A percentile compares a stretch with the other conserved stretches of the same genome.
Evolutionary conservation across 2,113 vertebrate genomes (phyloP).

Genomic region (Murina feae): DNA sequence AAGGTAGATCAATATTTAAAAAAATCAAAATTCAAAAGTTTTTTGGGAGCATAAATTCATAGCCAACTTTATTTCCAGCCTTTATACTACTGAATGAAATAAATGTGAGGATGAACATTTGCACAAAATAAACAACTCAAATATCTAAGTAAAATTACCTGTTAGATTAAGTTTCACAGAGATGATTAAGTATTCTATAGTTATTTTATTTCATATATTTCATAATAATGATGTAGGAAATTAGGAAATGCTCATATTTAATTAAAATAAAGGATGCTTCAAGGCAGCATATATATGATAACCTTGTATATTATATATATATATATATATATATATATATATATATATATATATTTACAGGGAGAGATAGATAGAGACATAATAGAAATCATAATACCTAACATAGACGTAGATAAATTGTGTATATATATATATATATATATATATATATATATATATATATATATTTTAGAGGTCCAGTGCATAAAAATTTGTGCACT

Average conservation of each 20-base stretch:
- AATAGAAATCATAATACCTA: neutral
- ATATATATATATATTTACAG: too few species aligned
- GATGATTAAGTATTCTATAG: neutral
- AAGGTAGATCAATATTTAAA: neutral
- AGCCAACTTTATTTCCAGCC: neutral
- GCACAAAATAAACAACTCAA: neutral
- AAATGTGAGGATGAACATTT: neutral
- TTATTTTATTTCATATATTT: neutral
- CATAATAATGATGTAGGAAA: neutral
- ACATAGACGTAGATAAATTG: too few species aligned
- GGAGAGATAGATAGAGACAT: neutral
- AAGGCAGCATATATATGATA: neutral
- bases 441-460: neutral
- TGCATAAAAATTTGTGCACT: too few species aligned
- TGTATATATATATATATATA: neutral
- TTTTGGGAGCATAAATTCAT: neutral
- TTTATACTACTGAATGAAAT: neutral
- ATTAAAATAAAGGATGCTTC: neutral
- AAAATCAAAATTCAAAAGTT: neutral
- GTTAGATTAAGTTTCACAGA: neutral
- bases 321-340: too few species aligned
- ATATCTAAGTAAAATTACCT: neutral
- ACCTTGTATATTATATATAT: neutral
- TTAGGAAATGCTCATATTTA: neutral
- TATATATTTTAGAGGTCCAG: neutral